Base-by-base conservation (phyloP, 2,113 vertebrate genomes). In the Leptobrachium leishanense region DNA sequence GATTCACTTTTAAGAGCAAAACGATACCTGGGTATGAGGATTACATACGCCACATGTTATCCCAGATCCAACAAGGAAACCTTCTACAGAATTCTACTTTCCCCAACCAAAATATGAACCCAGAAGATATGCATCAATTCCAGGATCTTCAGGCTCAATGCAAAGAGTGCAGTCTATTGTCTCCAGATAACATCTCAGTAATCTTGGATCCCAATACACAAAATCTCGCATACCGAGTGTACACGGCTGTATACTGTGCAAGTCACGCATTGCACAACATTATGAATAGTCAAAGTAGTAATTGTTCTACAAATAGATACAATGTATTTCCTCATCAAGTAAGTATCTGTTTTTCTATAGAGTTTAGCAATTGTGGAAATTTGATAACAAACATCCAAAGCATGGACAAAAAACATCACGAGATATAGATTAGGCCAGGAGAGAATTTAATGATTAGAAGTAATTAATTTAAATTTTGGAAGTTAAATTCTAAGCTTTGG, bases 231-330 rank as follows among this genome's bases (percentile, higher is more conserved):
- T 72, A 79, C 74, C 93, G 88, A 0, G 93, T 95, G 53, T 92
- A 96, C 0, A 9, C 90, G 0, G 95, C 96, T 0, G 85, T 94
- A 66, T 91, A 96, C 77, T 86, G 87, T 0, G 93, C 93, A 73
- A 96, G 96, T 2, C 75, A 94, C 0, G 95, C 95, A 0, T 88
- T 98, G 77, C 96, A 98, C 81, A 80, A 84, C 5, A 72, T 92
- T 0, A 88, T 98, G 54, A 70, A 64, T 10, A 92, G 91, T 81
- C 84, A 82, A 62, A 31, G 81, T 11, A 81, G 43, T 9, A 8
- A 2, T 0, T 82, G 83, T 6, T 69, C 31, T 1, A 15, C 64
- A 4, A 41, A 74, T 82, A 43, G 59, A 0, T 54, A 86, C 82
- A 53, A 81, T 76, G 40, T 93, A 72, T 88, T 89, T 75, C 90